Evolutionary conservation across 37 sponge, comb jelly and placozoan genomes (phyloP).

Genomic region (Halisarca cf. caerulea): DNA sequence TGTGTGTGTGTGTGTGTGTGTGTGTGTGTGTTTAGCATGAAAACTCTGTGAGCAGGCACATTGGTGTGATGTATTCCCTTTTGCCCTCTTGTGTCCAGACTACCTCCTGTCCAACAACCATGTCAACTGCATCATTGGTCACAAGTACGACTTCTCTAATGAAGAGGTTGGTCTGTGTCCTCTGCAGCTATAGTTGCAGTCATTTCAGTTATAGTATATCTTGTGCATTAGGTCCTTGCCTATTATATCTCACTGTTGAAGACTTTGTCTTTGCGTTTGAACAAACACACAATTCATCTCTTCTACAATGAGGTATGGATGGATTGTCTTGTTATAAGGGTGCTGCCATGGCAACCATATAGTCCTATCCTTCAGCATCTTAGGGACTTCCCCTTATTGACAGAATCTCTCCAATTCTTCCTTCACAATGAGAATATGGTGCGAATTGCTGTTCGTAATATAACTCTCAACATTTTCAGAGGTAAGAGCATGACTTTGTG

Average conservation of each 20-base stretch:
- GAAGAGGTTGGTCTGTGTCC: constrained; percentile 68
- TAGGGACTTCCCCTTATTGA: constrained; percentile 96
- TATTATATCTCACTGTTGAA: constrained; percentile 99
- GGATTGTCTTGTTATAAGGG: background rate
- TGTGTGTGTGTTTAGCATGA: too few species aligned
- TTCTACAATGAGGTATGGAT: constrained; percentile 96
- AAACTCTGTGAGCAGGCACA: too few species aligned
- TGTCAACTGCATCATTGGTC: constrained; percentile 92
- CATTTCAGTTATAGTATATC: background rate
- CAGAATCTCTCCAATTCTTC: constrained; percentile 99
- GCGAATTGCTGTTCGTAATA: constrained; percentile 93
- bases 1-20: background rate
- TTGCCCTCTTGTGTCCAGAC: constrained; percentile 48
- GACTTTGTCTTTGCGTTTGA: constrained; percentile 95
- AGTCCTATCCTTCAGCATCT: constrained; percentile 79
- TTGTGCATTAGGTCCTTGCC: constrained; percentile 58
- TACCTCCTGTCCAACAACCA: constrained; percentile 99
- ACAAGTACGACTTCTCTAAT: constrained; percentile 93
- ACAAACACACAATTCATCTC: constrained; percentile 96
- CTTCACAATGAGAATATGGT: constrained; percentile 98
- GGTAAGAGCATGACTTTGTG: constrained; percentile 38
- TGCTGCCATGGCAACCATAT: background rate
- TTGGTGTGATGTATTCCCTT: too few species aligned
- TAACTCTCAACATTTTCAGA: constrained; percentile 96
- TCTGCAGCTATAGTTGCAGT: background rate